Evolutionary conservation across 2,797 vertebrate genomes (phyloP).

Genomic region (Rhinella marina): DNA sequence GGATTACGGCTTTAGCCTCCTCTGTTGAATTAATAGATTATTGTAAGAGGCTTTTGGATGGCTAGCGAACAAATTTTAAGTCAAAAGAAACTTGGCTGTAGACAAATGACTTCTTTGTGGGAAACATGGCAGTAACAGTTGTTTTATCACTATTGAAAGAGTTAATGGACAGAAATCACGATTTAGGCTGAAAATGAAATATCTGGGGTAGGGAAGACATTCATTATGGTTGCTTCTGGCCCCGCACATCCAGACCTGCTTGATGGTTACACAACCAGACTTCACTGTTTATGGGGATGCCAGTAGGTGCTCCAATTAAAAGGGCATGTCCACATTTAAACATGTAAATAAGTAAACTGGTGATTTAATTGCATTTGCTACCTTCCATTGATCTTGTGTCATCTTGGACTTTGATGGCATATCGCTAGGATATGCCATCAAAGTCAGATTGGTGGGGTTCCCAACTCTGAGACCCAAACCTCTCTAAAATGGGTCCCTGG

Average conservation of each 20-base stretch:
- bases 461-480: no score
- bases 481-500: no score
- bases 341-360: background rate
- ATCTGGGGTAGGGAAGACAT: no score
- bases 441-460: no score
- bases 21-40: slow-evolving; percentile 46
- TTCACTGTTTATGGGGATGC: no score
- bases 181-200: no score
- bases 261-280: no score
- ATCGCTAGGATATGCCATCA: no score
- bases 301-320: background rate
- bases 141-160: background rate
- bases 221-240: no score
- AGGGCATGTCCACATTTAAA: no score
- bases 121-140: background rate
- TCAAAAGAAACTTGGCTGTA: slow-evolving; percentile 19
- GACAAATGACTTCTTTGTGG: slow-evolving; percentile 6
- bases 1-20: slow-evolving; percentile 52
- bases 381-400: background rate
- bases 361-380: background rate
- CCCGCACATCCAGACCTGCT: no score
- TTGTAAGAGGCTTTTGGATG: slow-evolving; percentile 50
- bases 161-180: background rate
- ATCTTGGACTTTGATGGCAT: no score
- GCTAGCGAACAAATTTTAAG: slow-evolving; percentile 27